Percentiles rank a stretch among this genome's conserved stretches.
phyloP scores from a whole-genome alignment of 2,888 invertebrate species.

The Apamea epomidion region DNA sequence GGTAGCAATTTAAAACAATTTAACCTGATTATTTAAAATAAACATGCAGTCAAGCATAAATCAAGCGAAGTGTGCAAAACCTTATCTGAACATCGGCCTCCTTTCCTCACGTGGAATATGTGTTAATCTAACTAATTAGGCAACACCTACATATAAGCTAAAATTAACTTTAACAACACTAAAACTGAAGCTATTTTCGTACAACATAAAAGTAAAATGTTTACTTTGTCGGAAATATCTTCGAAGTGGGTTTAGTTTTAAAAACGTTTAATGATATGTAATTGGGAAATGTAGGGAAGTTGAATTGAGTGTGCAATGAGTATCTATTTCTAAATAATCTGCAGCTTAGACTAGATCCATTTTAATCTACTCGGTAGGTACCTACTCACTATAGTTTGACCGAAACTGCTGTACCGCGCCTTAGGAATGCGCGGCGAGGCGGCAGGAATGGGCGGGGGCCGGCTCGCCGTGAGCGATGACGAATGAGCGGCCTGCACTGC shows the following conservation, averaged over 20 bases:
- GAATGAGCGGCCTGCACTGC: no score
- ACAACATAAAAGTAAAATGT: conserved; percentile 31
- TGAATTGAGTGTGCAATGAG: conserved; percentile 7
- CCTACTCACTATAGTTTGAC: no score
- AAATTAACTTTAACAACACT: conserved; percentile 46
- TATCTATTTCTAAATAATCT: background rate
- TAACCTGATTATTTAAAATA: conserved; percentile 56
- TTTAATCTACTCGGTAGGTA: background rate
- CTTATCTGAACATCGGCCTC: conserved; percentile 62
- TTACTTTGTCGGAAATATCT: conserved; percentile 48
- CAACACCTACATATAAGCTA: conserved; percentile 43
- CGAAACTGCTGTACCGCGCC: no score
- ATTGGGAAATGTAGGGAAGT: conserved; percentile 37
- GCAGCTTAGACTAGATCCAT: background rate
- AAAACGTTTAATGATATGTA: conserved; percentile 43
- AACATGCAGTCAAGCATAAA: conserved; percentile 59
- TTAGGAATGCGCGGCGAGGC: no score
- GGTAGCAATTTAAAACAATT: conserved; percentile 28
- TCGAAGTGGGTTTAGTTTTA: conserved; percentile 37
- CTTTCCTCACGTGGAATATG: conserved; percentile 59
- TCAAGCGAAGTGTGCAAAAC: conserved; percentile 63
- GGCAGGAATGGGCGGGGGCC: no score
- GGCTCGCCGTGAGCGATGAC: no score
- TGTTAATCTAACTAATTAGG: conserved; percentile 62
- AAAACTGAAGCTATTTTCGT: conserved; percentile 38